Evolutionary conservation across 2,113 vertebrate species (phyloP), one percentile per base, ranked within the genome.

Genomic region (Pleuronectes platessa): DNA sequence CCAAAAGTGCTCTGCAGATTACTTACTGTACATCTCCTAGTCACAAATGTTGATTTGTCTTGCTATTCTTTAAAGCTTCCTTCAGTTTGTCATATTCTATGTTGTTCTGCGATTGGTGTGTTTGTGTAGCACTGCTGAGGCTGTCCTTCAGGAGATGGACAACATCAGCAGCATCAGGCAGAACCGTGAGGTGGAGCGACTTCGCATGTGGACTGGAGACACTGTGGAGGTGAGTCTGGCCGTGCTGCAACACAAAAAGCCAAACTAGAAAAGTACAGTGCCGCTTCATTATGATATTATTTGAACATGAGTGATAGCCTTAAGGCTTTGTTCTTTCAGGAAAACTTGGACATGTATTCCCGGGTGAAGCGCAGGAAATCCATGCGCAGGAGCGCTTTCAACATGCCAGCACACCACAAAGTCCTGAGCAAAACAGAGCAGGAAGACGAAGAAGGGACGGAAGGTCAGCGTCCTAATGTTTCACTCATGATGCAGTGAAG

Each of bases 271-370:
- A 45, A 42, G 17, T 0, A 1, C 0, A 42, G 10, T 2, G 0
- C 0, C 1, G 4, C 18, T 23, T 17, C 12, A 31, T 14, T 24
- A 31, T 55, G 7, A 51, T 56, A 21, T 18, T 3, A 42, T n/a
- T 9, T 54, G 53, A 69, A 59, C 61, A 26, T 20, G 42, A 45
- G 26, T 49, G 64, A 60, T 37, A 5, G 31, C 31, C 31, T 3
- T 20, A 45, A 53, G 11, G 10, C 13, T 45, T 4, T 71, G 10
- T 60, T 71, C 61, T 82, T 83, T 17, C 71, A 99, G 98, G 98
- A 99, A 95, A 99, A 97, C 92, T 98, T 99, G 96, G 98, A 99
- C 92, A 99, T 99, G 98, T 99, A 99, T 91, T 99, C 98, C 68
- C 95, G 97, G 84, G 98, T 99, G 68, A 99, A 99, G 90, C 96